Base-by-base conservation (phyloP, 2,888 invertebrate genomes). In the Schizaphis graminum region DNA sequence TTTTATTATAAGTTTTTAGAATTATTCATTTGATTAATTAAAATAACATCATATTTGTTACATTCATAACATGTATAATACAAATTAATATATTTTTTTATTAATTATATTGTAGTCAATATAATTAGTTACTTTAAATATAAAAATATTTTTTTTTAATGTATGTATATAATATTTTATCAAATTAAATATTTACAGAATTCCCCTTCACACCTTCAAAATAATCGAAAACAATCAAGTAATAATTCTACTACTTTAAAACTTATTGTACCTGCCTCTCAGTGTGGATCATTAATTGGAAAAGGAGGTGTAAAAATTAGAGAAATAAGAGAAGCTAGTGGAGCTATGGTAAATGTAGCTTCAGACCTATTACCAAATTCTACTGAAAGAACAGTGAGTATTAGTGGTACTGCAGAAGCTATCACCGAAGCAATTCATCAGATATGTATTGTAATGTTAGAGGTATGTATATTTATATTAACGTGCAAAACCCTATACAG, bases 221-320 rank as follows among this genome's bases (percentile, higher is more conserved):
- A 53, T 87, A 91, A 2, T 86, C 49, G 94, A 61, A 94, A 94
- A 67, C 49, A 35, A 53, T 61, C 91, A 1, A 91, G 67, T 87
- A 24, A 53, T 56, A 98, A 99, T 91, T 99, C 99, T 90, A 99
- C 99, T 96, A 99, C 99, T 28, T 97, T 99, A 95, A 97, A 99
- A 95, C 97, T 99, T 96, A 99, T 99, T 96, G 99, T 99, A 95
- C 99, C 99, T 91, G 99, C 99, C 94, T 99, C 99, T 95, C 99
- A 99, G 96, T 99, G 99, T 96, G 99, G 99, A 95, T 99, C 99
- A 67, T 97, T 99, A 95, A 99, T 99, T 96, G 99, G 99, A 96
- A 99, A 99, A 96, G 99, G 99, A 95, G 99, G 99, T 95, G 98
- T 99, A 95, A 99, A 99, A 97, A 99, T 99, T 96, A 99, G 99